A percentile compares a stretch with the other conserved stretches of the same genome.
These are phyloP conservation scores for Heliothis subflexa DNA, from an alignment of 1,140 invertebrate species.

Conservation along the genomic window DNA sequence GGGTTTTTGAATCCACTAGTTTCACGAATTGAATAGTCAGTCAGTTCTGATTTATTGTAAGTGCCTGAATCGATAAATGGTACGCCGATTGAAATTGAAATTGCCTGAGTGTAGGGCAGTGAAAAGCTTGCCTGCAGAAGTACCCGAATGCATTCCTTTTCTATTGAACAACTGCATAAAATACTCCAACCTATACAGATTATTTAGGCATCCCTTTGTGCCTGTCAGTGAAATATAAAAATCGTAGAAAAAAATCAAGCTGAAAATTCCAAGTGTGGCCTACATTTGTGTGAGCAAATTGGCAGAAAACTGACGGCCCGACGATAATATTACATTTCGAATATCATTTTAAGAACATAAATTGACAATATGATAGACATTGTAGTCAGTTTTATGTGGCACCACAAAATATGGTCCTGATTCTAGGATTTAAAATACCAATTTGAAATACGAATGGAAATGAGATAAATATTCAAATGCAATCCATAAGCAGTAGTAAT, in stretches of 20 bases:
- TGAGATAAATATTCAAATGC: not conserved
- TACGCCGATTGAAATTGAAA: constrained; percentile 33
- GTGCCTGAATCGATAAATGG: constrained; percentile 29
- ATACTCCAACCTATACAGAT: constrained; percentile 6
- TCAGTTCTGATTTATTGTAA: constrained; percentile 12
- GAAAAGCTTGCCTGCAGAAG: not conserved
- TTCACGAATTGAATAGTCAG: constrained; percentile 15
- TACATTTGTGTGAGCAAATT: not conserved
- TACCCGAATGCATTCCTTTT: not conserved
- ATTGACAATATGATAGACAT: constrained; percentile 25
- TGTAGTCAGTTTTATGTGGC: not conserved
- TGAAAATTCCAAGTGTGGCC: not conserved
- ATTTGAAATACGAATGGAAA: not conserved
- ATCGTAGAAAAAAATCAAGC: constrained; percentile 4
- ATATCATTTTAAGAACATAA: constrained; percentile 3
- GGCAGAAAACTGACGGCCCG: not conserved
- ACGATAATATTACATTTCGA: not conserved
- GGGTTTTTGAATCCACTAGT: not conserved
- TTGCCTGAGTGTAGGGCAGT: constrained; percentile 33
- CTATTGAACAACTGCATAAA: constrained; percentile 27
- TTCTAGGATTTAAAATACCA: not conserved
- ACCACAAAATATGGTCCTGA: not conserved
- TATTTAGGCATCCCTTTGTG: constrained; percentile 24
- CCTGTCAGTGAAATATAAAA: not conserved
- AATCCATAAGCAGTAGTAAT: not conserved